phyloP scores from a whole-genome alignment of 2,113 vertebrate genomes.

The Cinclus mexicanus region DNA sequence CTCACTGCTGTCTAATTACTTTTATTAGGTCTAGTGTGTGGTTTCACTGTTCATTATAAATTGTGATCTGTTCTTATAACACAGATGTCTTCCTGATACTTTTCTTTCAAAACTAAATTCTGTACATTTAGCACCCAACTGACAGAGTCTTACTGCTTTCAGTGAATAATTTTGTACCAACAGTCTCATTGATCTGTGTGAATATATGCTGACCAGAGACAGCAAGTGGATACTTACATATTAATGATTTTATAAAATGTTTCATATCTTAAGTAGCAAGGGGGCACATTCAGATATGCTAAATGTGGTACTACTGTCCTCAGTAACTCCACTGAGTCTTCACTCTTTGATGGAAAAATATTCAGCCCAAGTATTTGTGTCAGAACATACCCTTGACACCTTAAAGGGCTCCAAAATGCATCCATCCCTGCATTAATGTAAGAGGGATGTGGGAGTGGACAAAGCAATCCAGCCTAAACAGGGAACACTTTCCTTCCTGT shows the following conservation, averaged over 20 bases:
- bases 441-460: background rate
- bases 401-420: background rate
- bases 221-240: background rate
- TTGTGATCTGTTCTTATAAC: background rate
- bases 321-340: background rate
- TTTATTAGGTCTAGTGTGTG: background rate
- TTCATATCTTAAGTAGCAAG: background rate
- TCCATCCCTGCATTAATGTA: background rate
- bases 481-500: background rate
- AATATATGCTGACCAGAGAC: background rate
- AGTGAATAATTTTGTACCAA: background rate
- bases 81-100: background rate
- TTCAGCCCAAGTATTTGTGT: background rate
- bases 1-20: constrained; percentile 2
- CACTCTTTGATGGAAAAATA: background rate
- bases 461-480: background rate
- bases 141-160: background rate
- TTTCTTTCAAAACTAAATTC: background rate
- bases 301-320: background rate
- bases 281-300: background rate
- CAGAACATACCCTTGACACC: background rate
- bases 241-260: background rate
- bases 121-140: background rate
- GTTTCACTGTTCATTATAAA: background rate
- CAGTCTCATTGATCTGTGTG: background rate